These are phyloP conservation scores for Lasiurus borealis DNA, from an alignment of 2,113 vertebrate species.

Conservation along the genomic window DNA sequence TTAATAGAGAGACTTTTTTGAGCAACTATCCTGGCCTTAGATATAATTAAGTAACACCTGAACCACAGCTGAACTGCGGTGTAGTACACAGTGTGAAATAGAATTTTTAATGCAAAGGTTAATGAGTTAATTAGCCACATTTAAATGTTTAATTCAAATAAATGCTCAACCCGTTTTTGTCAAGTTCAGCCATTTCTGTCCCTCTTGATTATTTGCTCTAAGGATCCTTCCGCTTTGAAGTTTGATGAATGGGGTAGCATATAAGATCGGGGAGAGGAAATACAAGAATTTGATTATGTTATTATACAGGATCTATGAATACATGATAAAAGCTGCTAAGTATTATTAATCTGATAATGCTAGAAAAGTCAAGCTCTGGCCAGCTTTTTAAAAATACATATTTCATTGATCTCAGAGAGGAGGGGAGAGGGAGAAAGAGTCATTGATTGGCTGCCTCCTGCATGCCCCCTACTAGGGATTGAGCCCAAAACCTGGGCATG, in stretches of 20 bases:
- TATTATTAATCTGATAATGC: neutral
- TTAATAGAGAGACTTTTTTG: conserved; percentile 72
- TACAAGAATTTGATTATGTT: neutral
- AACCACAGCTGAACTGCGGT: conserved; percentile 76
- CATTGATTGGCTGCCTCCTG: too few species aligned
- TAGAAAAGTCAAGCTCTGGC: neutral
- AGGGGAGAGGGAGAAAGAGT: too few species aligned
- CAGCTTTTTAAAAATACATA: neutral
- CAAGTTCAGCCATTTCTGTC: conserved; percentile 71
- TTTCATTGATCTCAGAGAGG: too few species aligned
- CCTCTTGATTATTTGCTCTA: conserved; percentile 67
- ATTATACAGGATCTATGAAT: neutral
- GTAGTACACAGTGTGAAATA: conserved; percentile 84
- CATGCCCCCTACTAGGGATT: too few species aligned
- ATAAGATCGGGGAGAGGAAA: neutral
- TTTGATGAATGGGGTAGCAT: neutral
- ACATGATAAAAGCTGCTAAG: neutral
- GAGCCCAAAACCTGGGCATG: too few species aligned
- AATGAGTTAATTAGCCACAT: conserved; percentile 86
- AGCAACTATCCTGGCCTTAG: conserved; percentile 71
- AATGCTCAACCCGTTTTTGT: conserved; percentile 74
- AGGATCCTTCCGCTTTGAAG: neutral
- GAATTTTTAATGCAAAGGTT: conserved; percentile 86
- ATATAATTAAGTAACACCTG: conserved; percentile 85
- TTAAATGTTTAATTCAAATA: conserved; percentile 87